Conservation (phyloP, 2,888 invertebrate genomes). For the Neelides folsomi region DNA sequence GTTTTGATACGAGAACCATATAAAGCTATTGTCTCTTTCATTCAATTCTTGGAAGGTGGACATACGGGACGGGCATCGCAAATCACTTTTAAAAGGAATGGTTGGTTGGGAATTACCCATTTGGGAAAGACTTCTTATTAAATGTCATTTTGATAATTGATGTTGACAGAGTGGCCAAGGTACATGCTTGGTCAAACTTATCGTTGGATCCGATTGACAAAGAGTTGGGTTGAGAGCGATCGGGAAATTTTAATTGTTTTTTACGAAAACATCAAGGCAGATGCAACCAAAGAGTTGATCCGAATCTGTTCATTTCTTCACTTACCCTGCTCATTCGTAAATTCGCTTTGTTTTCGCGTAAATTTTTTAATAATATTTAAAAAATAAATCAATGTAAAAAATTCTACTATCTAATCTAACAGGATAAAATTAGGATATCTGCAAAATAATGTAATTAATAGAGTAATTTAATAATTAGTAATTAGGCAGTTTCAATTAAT, state of each 20-base stretch:
- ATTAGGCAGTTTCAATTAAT: too few relatives aligned
- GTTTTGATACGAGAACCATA: slow-evolving; percentile 37
- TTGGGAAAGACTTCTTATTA: not conserved
- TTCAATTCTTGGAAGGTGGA: slow-evolving; percentile 36
- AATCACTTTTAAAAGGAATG: slow-evolving; percentile 35
- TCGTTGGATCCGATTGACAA: slow-evolving; percentile 31
- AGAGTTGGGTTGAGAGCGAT: slow-evolving; percentile 29
- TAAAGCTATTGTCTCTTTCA: slow-evolving; percentile 35
- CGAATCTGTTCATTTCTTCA: slow-evolving; percentile 23
- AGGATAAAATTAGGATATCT: too few relatives aligned
- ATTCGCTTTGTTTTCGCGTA: slow-evolving; percentile 23
- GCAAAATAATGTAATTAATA: too few relatives aligned
- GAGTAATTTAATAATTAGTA: too few relatives aligned
- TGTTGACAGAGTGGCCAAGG: slow-evolving; percentile 30
- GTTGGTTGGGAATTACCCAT: slow-evolving; percentile 19
- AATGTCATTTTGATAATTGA: not conserved
- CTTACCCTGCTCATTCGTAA: slow-evolving; percentile 13
- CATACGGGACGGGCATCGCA: slow-evolving; percentile 35
- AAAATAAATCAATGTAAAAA: too few relatives aligned
- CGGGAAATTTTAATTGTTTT: slow-evolving; percentile 22
- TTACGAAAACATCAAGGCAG: slow-evolving; percentile 30
- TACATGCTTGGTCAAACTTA: slow-evolving; percentile 31
- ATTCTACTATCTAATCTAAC: too few relatives aligned
- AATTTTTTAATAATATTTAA: slow-evolving; percentile 10
- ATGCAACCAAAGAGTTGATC: slow-evolving; percentile 16